These are phyloP conservation scores for Automeris io DNA, from an alignment of 2,888 invertebrate genomes.

Conservation along the genomic window DNA sequence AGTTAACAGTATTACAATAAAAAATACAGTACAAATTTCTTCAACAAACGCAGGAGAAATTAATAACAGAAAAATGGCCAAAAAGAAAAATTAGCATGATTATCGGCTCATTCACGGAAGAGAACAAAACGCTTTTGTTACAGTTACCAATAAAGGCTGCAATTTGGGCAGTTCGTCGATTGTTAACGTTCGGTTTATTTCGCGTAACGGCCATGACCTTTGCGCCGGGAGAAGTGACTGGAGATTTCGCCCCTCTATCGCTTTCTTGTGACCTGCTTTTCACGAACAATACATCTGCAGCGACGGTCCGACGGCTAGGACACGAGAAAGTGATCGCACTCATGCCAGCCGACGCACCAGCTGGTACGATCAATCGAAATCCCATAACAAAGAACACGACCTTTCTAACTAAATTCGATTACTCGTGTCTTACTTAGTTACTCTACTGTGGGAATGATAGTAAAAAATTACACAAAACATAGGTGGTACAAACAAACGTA, in stretches of 20 bases:
- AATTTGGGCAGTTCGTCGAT: constrained; percentile 23
- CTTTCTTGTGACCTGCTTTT: constrained; percentile 76
- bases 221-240: constrained; percentile 65
- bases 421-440: neutral
- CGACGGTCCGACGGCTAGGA: constrained; percentile 42
- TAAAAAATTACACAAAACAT: neutral
- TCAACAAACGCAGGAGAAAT: constrained; percentile 40
- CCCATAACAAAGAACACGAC: constrained; percentile 23
- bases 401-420: neutral
- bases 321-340: constrained; percentile 69
- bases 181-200: constrained; percentile 41
- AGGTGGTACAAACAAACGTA: constrained; percentile 1
- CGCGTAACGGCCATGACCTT: constrained; percentile 67
- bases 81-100: constrained; percentile 61
- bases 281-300: constrained; percentile 71
- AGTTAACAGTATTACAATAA: no score
- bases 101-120: constrained; percentile 41
- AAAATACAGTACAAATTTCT: constrained; percentile 32
- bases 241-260: constrained; percentile 53
- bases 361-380: constrained; percentile 18
- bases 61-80: constrained; percentile 42
- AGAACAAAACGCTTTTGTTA: constrained; percentile 43
- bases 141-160: constrained; percentile 35
- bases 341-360: constrained; percentile 24
- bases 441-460: neutral